These are phyloP conservation scores for Ptychadena robeensis DNA, from an alignment of 2,797 vertebrate species.

Conservation along the genomic window DNA sequence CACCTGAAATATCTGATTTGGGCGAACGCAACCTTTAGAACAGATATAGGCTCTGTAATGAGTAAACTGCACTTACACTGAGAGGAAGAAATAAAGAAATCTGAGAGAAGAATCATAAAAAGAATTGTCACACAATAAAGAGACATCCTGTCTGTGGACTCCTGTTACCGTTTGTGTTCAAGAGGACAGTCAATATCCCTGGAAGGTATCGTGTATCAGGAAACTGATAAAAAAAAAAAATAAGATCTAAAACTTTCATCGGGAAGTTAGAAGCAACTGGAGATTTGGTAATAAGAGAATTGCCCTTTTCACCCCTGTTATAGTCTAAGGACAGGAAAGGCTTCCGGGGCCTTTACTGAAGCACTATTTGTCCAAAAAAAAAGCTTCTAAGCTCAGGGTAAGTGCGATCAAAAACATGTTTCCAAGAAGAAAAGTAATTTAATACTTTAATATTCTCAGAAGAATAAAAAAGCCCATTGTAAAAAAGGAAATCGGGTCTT, in stretches of 20 bases:
- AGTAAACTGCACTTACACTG: too few relatives aligned
- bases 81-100: background rate
- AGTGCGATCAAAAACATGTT: background rate
- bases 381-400: background rate
- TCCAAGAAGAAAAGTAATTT: background rate
- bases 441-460: background rate
- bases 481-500: too few relatives aligned
- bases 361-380: background rate
- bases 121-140: constrained; percentile 9
- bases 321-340: constrained; percentile 33
- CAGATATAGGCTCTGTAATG: too few relatives aligned
- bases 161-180: constrained; percentile 9
- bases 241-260: constrained; percentile 31
- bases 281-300: constrained; percentile 27
- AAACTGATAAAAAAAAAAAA: constrained; percentile 33
- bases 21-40: too few relatives aligned
- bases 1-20: too few relatives aligned
- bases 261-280: constrained; percentile 27
- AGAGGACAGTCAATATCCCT: background rate
- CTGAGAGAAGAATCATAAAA: background rate
- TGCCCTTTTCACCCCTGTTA: constrained; percentile 45
- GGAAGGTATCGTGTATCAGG: constrained; percentile 40
- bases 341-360: background rate
- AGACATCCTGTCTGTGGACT: constrained; percentile 42
- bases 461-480: too few relatives aligned